Percentiles rank a stretch among this genome's conserved stretches.
These are phyloP conservation scores for Nebria ingens DNA, from an alignment of 1,140 invertebrate genomes.

Conservation along the genomic window DNA sequence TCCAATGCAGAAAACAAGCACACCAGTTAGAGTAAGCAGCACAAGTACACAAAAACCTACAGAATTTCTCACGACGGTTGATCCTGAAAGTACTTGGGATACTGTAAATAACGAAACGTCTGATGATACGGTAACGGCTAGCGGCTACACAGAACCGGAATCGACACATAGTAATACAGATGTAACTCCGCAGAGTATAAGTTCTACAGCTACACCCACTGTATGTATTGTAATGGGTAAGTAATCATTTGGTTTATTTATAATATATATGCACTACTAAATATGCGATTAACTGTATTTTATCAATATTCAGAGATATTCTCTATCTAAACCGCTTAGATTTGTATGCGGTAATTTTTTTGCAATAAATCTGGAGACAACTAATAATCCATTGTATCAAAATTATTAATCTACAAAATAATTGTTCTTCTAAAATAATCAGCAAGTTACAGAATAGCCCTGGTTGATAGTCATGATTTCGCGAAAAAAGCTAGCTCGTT, in stretches of 20 bases:
- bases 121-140: not conserved
- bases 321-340: not conserved
- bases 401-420: too few relatives aligned
- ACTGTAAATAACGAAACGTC: not conserved
- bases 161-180: slow-evolving; percentile 7
- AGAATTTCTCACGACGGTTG: not conserved
- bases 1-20: not conserved
- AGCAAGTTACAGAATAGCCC: too few relatives aligned
- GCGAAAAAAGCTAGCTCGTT: too few relatives aligned
- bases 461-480: too few relatives aligned
- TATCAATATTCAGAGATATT: not conserved
- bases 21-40: not conserved
- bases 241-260: slow-evolving; percentile 6
- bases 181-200: slow-evolving; percentile 11
- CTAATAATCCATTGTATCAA: not conserved
- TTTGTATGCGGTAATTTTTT: too few relatives aligned
- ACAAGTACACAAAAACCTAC: not conserved
- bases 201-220: slow-evolving; percentile 15
- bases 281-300: not conserved
- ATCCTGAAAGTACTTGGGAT: not conserved
- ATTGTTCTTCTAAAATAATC: too few relatives aligned
- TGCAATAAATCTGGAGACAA: not conserved
- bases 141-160: slow-evolving; percentile 8
- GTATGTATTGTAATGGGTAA: slow-evolving; percentile 25
- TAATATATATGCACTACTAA: not conserved